Percentiles rank a stretch among this genome's conserved stretches.
Conservation (phyloP, 1,140 invertebrate species). For the Drosophila repleta region DNA sequence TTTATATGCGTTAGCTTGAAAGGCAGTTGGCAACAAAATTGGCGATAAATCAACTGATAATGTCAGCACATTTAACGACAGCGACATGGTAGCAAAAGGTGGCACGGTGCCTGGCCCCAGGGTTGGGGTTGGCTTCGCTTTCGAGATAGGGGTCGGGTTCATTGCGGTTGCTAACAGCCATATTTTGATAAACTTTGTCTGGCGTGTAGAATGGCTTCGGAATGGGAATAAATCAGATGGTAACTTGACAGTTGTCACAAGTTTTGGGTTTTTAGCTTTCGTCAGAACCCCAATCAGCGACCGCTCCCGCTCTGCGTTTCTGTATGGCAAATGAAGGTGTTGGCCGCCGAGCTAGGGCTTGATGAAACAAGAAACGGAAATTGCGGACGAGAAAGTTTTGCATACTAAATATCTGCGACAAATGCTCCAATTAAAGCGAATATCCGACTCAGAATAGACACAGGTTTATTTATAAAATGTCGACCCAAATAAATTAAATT, state of each 20-base stretch:
- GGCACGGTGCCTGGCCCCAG: background rate
- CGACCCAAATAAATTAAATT: slow-evolving; percentile 15
- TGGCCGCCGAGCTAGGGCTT: background rate
- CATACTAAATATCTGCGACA: slow-evolving; percentile 7
- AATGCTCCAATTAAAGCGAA: slow-evolving; percentile 26
- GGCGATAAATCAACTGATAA: slow-evolving; percentile 80
- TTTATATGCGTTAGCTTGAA: slow-evolving; percentile 47
- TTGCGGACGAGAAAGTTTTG: slow-evolving; percentile 32
- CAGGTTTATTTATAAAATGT: slow-evolving; percentile 36
- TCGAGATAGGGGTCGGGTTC: slow-evolving; percentile 2
- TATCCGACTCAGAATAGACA: slow-evolving; percentile 17
- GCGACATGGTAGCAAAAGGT: slow-evolving; percentile 9
- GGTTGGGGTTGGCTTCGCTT: background rate
- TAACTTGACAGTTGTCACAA: slow-evolving; percentile 34
- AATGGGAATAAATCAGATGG: slow-evolving; percentile 17
- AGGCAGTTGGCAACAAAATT: slow-evolving; percentile 65
- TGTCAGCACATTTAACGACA: slow-evolving; percentile 70
- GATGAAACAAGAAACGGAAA: slow-evolving; percentile 33
- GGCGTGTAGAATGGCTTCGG: slow-evolving; percentile 11
- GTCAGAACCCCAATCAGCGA: slow-evolving; percentile 30
- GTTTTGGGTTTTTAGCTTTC: slow-evolving; percentile 28
- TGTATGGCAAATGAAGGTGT: slow-evolving; percentile 34
- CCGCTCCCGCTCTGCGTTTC: slow-evolving; percentile 17
- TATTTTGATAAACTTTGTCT: slow-evolving; percentile 30
- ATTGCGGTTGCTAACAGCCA: slow-evolving; percentile 17